Evolutionary conservation across 37 sponge, comb jelly and placozoan species (phyloP), one percentile per base, ranked within the genome.

Genomic region (Beroe forskalii): DNA sequence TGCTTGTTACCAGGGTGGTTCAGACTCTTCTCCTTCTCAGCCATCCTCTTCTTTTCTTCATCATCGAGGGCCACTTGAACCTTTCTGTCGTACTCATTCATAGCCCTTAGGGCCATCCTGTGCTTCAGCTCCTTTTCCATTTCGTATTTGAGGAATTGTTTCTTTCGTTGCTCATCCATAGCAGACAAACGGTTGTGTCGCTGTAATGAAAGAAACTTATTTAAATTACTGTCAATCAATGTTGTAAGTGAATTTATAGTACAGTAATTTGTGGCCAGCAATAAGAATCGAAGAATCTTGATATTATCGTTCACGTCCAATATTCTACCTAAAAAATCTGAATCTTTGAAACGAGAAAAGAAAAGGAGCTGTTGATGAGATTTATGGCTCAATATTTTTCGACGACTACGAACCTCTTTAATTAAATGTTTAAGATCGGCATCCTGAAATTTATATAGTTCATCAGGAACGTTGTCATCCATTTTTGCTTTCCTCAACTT

Each of bases 41-140:
- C 30, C 48, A 33, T 80, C 86, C 42, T 80, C 4, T 17, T 41
- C 86, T 80, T 41, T 38, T 41, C 40, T 37, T 80, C 86, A 12
- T 80, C 55, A 38, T 80, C 86, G 4, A 80, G 55, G 12, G 86
- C 86, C 35, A 42, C 86, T 25, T 80, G 86, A 1, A 80, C 55
- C 27, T 80, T 80, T 43, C 86, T 80, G 17, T 80, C 86, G 20
- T 80, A 80, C 28, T 80, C 86, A 38, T 80, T 80, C 86, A 80
- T 80, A 6, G 86, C 86, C 22, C 86, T 43, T 2, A 80, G 86
- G 3, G 86, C 86, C 86, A 80, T 80, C 20, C 86, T 41, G 31
- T 80, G 86, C 35, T 80, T 80, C 31, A 80, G 27, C 86, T 80
- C 86, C 40, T 80, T 80, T 80, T 80, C 86, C 86, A 80, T 80